Evolutionary conservation across 2,888 invertebrate genomes (phyloP).

Genomic region (Didymodactylos carnosus): DNA sequence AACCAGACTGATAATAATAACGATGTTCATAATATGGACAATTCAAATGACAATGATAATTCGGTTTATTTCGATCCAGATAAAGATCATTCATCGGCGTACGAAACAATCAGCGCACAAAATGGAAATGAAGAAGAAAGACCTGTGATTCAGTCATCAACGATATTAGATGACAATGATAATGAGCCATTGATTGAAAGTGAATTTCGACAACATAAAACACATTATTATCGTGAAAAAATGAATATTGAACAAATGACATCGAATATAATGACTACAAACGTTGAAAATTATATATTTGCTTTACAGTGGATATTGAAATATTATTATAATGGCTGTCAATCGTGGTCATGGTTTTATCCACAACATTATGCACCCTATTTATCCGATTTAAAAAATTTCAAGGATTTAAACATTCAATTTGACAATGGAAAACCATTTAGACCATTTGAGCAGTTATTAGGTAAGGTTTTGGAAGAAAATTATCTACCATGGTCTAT

Average conservation of each 20-base stretch:
- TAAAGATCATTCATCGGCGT: neutral
- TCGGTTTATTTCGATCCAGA: neutral
- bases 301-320: constrained; percentile 88
- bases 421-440: constrained; percentile 48
- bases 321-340: constrained; percentile 87
- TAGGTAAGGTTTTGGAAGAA: neutral
- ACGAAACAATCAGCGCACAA: neutral
- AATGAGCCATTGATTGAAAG: neutral
- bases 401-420: constrained; percentile 20
- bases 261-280: neutral
- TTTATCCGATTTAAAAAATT: constrained; percentile 4
- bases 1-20: neutral
- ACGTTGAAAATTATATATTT: constrained; percentile 46
- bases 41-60: neutral
- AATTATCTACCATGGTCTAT: neutral
- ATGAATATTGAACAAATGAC: neutral
- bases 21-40: neutral
- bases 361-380: constrained; percentile 81
- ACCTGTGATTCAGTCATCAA: neutral
- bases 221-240: neutral
- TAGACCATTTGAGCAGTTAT: constrained; percentile 78
- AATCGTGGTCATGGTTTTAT: constrained; percentile 90
- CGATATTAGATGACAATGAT: neutral
- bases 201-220: neutral
- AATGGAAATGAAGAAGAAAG: too few species aligned